Base-by-base conservation (phyloP, 2,797 vertebrate genomes). In the Nothura maculosa region DNA sequence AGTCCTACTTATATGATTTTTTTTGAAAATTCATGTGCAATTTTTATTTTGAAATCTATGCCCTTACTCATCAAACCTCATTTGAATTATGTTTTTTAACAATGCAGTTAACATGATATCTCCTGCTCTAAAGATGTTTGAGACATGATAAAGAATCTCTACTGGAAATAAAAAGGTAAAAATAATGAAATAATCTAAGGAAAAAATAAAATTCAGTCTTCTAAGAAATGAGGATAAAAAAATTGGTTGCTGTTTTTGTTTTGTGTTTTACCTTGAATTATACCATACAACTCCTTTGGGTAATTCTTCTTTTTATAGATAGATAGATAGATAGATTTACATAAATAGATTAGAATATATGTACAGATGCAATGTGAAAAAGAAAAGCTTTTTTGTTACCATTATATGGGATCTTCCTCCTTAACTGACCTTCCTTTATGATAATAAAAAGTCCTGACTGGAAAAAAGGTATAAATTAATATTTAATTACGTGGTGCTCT, bases 401-500 rank as follows among this genome's bases (percentile, higher is more conserved):
- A 17, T 38, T 64, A 25, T 40, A 32, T 24, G 85, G 6, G 8
- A 69, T 16, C 36, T 54, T 43, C 0, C 43, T 61, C 6, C 54
- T 86, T 43, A 36, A 43, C 47, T 81, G 21, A 55, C 8, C 10
- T 69, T 78, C 38, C 64, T 77, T 61, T 78, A 58, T 47, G 69
- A 12, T 38, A 81, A 48, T 9, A 68, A 18, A 74, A 61, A 57
- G n/a, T 24, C 28, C 25, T 75, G 36, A 6, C 16, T 76, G 95
- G 92, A 61, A 74, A 50, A 93, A 94, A 95, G 86, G 89, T 76
- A 87, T 93, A 72, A 87, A 36, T 89, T 88, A 87, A 94, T 89
- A 75, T 87, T 92, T 79, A 60, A 60, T 63, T 73, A 77, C 30
- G 19, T 47, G 22, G 3, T 3, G 6, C 38, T 78, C 21, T 62